Base-by-base conservation (phyloP, 1,140 invertebrate genomes). In the Gerris buenoi region DNA sequence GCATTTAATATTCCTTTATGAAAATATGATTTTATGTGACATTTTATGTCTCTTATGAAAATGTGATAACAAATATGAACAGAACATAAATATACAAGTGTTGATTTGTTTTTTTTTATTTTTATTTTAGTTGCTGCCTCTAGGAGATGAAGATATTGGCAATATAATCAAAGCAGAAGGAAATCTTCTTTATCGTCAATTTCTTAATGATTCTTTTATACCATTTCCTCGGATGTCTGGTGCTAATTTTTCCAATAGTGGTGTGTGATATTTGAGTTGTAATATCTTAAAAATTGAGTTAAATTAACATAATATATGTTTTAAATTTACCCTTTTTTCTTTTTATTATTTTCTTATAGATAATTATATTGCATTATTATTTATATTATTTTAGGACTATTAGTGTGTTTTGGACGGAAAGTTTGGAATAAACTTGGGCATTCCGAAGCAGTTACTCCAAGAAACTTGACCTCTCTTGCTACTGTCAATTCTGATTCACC, bases 181-280 rank as follows among this genome's bases (percentile, higher is more conserved):
- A 46, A 46, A 33, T 67, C 70, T 23, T 65, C 72, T 74, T 76
- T 79, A n/a, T 81, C 80, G 69, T 75, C 76, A 27, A 78, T 79
- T 10, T 13, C 76, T 80, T 63, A 85, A 88, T 67, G 88, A 90
- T 74, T 83, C 87, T n/a, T 91, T 88, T 72, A 90, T 97, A 69
- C 94, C 94, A 0, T 97, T 95, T 79, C 94, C 94, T 0, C 81
- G 92, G 65, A 97, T 93, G 0, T 95, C 91, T 15, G 93, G 93
- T 2, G 93, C 91, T 0, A 88, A 89, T 74, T 98, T 97, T 81
- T 95, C 90, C 78, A 88, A 88, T 56, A 89, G 88, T 27, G 89
- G 88, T 83, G 71, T 72, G 77, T 74, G 72, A n/a, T n/a, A n/a
- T n/a, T n/a, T n/a, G n/a, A n/a, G n/a, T n/a, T n/a, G n/a, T n/a